phyloP scores from a whole-genome alignment of 2,888 invertebrate species.

The Euclidia mi region DNA sequence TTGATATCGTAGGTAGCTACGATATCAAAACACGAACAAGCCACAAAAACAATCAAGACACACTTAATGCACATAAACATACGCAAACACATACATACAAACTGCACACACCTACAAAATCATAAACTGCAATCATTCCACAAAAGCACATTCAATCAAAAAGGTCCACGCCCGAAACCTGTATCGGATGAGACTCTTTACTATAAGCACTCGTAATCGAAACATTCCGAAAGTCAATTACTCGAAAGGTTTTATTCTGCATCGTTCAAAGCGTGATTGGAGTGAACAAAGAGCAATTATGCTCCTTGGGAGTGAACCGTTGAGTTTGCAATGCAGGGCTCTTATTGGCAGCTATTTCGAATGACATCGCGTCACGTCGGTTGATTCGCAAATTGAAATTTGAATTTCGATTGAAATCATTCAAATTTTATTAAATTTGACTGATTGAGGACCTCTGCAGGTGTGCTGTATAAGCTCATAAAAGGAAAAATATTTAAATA shows the following conservation, averaged over 20 bases:
- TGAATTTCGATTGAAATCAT: constrained; percentile 24
- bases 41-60: no score
- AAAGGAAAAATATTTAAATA: no score
- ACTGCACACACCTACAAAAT: background rate
- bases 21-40: no score
- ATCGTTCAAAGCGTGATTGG: constrained; percentile 23
- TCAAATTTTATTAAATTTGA: no score
- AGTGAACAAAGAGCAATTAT: no score
- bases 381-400: constrained; percentile 37
- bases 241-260: constrained; percentile 29
- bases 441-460: no score
- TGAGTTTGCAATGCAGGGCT: constrained; percentile 32
- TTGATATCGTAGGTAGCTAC: no score
- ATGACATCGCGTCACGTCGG: constrained; percentile 32
- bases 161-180: constrained; percentile 10
- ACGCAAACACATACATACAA: background rate
- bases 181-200: constrained; percentile 30
- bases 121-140: background rate
- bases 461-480: no score
- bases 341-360: constrained; percentile 27
- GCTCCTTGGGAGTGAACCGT: no score
- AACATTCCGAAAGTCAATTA: constrained; percentile 36
- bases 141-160: constrained; percentile 26
- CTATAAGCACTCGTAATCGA: constrained; percentile 28
- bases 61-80: no score